Evolutionary conservation across 2,888 invertebrate species (phyloP).

Genomic region (Flabesymbios commensalis): DNA sequence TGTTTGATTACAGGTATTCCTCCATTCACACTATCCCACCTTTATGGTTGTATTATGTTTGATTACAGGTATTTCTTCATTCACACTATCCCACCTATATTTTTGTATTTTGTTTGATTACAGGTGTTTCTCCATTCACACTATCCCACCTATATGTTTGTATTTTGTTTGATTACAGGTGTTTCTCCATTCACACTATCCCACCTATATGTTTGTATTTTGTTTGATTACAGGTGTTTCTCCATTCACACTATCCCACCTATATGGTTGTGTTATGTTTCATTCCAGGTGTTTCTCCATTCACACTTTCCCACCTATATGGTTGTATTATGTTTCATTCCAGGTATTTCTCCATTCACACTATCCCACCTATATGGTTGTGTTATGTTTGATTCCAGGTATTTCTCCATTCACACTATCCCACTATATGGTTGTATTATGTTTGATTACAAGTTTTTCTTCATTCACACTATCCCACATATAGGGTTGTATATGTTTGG

Average conservation of each 20-base stretch:
- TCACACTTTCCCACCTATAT: constrained; percentile 17
- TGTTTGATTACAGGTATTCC: neutral
- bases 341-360: no score
- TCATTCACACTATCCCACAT: no score
- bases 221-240: neutral
- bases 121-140: constrained; percentile 5
- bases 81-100: constrained; percentile 10
- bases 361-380: no score
- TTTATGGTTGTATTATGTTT: neutral
- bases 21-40: neutral
- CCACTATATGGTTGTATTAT: no score
- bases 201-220: constrained; percentile 1
- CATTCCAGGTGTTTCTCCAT: constrained; percentile 16
- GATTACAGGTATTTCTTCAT: constrained; percentile 13
- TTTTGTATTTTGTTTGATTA: constrained; percentile 12
- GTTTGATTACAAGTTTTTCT: no score
- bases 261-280: neutral
- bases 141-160: constrained; percentile 14
- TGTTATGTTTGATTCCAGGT: no score
- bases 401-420: no score
- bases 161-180: constrained; percentile 8
- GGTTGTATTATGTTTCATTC: constrained; percentile 22
- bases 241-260: neutral
- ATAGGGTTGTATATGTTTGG: no score
- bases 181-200: constrained; percentile 4